Percentiles rank a stretch among this genome's conserved stretches.
phyloP scores from a whole-genome alignment of 2,113 vertebrate species.

The Hippolais icterina region DNA sequence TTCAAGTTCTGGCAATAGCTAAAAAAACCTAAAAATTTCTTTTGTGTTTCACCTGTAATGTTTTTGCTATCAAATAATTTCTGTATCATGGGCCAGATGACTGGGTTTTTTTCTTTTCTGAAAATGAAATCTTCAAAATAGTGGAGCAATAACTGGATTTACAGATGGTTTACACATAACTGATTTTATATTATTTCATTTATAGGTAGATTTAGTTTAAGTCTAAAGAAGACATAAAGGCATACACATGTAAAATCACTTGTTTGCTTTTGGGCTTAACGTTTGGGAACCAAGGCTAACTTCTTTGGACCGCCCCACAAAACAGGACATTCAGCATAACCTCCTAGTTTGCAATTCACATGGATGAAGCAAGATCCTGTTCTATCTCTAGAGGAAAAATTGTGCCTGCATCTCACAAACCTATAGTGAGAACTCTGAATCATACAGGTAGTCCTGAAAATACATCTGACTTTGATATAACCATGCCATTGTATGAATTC shows the following conservation, averaged over 20 bases:
- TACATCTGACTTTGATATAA: not conserved
- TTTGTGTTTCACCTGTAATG: not conserved
- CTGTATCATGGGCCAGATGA: not conserved
- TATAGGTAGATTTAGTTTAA: not conserved
- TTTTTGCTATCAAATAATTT: not conserved
- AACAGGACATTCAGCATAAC: not conserved
- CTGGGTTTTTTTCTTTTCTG: not conserved
- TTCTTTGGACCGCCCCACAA: not conserved
- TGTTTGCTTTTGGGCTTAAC: not conserved
- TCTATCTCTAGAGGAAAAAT: not conserved
- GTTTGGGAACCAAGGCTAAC: not conserved
- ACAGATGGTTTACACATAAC: not conserved
- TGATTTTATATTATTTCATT: not conserved
- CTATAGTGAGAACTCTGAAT: not conserved
- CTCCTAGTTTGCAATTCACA: not conserved
- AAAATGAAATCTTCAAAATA: not conserved
- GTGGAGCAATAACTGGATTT: not conserved
- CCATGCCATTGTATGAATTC: not conserved
- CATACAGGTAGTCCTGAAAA: not conserved
- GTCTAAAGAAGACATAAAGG: not conserved
- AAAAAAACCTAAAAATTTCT: not conserved
- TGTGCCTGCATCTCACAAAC: not conserved
- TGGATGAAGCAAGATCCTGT: not conserved
- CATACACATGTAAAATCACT: not conserved
- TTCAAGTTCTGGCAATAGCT: accelerated